These are phyloP conservation scores for Thymelicus lineola DNA, from an alignment of 2,888 invertebrate genomes.

Conservation along the genomic window DNA sequence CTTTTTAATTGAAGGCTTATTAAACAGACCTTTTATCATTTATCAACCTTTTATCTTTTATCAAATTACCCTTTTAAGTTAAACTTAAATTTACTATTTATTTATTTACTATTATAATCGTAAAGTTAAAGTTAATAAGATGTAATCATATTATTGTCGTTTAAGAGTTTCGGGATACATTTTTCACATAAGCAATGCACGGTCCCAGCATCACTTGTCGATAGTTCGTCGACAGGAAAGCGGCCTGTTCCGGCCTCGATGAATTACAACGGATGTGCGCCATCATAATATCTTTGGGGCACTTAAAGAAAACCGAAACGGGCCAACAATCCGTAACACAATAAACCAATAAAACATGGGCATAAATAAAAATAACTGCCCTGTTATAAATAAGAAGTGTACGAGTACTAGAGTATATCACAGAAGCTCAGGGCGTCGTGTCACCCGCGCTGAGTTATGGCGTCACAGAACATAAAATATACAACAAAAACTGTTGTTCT, in stretches of 20 bases:
- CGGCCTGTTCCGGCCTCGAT: slow-evolving; percentile 27
- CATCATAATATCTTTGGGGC: slow-evolving; percentile 47
- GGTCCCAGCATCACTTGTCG: slow-evolving; percentile 19
- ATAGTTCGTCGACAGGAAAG: slow-evolving; percentile 36
- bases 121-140: too few relatives aligned
- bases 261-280: slow-evolving; percentile 31
- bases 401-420: slow-evolving; percentile 61
- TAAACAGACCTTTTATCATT: too few relatives aligned
- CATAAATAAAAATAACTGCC: slow-evolving; percentile 59
- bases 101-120: too few relatives aligned
- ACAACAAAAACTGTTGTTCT: slow-evolving; percentile 83
- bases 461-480: slow-evolving; percentile 84
- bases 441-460: slow-evolving; percentile 75
- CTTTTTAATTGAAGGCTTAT: too few relatives aligned
- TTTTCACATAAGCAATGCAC: slow-evolving; percentile 15
- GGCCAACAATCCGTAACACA: slow-evolving; percentile 75
- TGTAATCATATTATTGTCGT: background rate
- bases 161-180: background rate
- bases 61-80: too few relatives aligned
- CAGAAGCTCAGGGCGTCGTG: slow-evolving; percentile 72
- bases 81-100: too few relatives aligned
- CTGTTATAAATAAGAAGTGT: slow-evolving; percentile 53
- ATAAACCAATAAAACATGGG: slow-evolving; percentile 65
- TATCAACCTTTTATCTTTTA: too few relatives aligned
- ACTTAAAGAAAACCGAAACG: slow-evolving; percentile 66